These are phyloP conservation scores for Sepiola atlantica DNA, from an alignment of 2,888 invertebrate species.

Conservation along the genomic window DNA sequence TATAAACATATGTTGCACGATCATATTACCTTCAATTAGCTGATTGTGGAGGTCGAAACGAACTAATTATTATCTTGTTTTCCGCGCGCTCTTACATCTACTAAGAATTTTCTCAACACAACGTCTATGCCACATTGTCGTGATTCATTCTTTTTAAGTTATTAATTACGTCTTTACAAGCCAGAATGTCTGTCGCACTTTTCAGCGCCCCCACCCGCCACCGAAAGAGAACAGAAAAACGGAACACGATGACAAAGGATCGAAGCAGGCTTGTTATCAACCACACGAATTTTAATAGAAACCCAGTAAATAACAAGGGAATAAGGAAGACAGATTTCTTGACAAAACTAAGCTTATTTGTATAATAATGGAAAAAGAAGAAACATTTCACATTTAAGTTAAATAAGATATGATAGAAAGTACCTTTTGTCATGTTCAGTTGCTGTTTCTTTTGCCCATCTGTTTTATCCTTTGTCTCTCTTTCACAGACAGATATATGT, in stretches of 20 bases:
- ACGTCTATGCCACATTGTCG: neutral
- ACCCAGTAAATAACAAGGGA: too few species aligned
- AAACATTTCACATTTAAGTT: neutral
- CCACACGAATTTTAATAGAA: neutral
- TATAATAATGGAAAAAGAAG: neutral
- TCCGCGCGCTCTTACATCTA: neutral
- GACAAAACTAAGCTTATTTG: neutral
- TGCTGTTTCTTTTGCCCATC: too few species aligned
- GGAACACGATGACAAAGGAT: neutral
- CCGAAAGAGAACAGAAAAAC: neutral
- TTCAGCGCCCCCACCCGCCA: neutral
- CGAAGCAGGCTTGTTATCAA: neutral
- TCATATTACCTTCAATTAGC: neutral
- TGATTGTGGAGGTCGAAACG: neutral
- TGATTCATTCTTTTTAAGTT: neutral
- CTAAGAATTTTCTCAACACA: conserved; percentile 16
- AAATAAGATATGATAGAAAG: too few species aligned
- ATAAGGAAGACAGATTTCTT: neutral
- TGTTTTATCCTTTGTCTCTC: too few species aligned
- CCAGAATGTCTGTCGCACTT: neutral
- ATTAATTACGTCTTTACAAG: neutral
- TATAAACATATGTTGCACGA: neutral
- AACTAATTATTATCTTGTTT: conserved; percentile 20
- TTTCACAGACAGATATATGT: too few species aligned
- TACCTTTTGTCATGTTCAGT: too few species aligned